Evolutionary conservation across 1,140 invertebrate species (phyloP).

Genomic region (Saxidomus purpurata): DNA sequence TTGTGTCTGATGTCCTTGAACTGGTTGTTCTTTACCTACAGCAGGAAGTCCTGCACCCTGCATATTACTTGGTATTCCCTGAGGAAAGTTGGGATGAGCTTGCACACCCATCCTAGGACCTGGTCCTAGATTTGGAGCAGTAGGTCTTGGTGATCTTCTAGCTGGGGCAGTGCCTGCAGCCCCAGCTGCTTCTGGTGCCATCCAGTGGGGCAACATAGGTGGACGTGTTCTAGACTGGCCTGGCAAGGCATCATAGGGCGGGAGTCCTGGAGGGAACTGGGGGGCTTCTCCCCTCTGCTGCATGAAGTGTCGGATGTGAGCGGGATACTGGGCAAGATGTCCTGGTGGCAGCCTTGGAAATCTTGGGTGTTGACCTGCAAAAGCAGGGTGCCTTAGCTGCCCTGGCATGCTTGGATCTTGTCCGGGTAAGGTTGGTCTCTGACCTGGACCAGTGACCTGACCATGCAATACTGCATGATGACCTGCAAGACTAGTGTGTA

Average conservation of each 20-base stretch:
- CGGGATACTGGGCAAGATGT: slow-evolving; percentile 28
- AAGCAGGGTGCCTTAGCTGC: slow-evolving; percentile 27
- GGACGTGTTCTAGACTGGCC: slow-evolving; percentile 9
- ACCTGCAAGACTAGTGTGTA: background rate
- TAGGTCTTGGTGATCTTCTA: slow-evolving; percentile 16
- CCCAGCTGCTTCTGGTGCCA: slow-evolving; percentile 13
- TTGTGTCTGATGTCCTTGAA: background rate
- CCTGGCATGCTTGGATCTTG: background rate
- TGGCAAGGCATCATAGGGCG: slow-evolving; percentile 28
- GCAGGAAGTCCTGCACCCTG: background rate
- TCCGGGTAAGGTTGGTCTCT: background rate
- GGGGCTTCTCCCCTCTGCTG: slow-evolving; percentile 40
- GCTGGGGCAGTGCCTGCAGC: background rate
- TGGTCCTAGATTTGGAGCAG: background rate
- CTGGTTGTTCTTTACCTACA: background rate
- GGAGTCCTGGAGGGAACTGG: slow-evolving; percentile 21
- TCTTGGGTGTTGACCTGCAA: background rate
- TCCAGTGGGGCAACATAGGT: slow-evolving; percentile 62
- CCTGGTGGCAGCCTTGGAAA: slow-evolving; percentile 50
- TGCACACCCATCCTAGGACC: slow-evolving; percentile 1
- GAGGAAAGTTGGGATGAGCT: slow-evolving; percentile 23
- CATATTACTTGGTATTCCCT: background rate
- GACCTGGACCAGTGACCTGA: background rate
- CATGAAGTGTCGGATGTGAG: slow-evolving; percentile 40
- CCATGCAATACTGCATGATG: background rate